Conservation (phyloP, 2,888 invertebrate genomes). For the Ophioninae sp. region DNA sequence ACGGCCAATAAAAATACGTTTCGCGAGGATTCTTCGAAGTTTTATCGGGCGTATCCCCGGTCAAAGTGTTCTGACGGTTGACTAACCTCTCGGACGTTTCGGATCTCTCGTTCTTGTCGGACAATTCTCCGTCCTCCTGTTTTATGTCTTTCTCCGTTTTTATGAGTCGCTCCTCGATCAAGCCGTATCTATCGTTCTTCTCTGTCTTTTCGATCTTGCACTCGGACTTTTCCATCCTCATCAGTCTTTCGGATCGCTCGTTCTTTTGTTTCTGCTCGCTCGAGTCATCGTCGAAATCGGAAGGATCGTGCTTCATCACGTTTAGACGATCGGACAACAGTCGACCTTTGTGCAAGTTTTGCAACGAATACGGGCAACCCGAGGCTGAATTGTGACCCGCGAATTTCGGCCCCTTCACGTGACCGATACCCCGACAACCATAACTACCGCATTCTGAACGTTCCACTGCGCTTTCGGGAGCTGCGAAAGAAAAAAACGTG, state of each 20-base stretch:
- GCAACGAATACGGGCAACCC: slow-evolving; percentile 89
- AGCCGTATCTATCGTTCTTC: slow-evolving; percentile 55
- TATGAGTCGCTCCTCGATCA: slow-evolving; percentile 71
- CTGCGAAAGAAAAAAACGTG: slow-evolving; percentile 78
- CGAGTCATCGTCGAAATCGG: slow-evolving; percentile 76
- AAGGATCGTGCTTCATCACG: slow-evolving; percentile 79
- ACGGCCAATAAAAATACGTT: no score
- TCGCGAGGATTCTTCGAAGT: no score
- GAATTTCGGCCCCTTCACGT: slow-evolving; percentile 89
- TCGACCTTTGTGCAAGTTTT: slow-evolving; percentile 82
- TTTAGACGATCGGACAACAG: slow-evolving; percentile 82
- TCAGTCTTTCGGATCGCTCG: slow-evolving; percentile 75
- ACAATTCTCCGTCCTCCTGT: slow-evolving; percentile 76
- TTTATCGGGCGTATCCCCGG: no score
- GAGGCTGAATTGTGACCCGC: slow-evolving; percentile 88
- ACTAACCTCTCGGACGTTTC: slow-evolving; percentile 75
- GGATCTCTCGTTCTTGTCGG: slow-evolving; percentile 74
- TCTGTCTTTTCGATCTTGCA: slow-evolving; percentile 64
- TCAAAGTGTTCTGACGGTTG: not conserved
- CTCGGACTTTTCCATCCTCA: slow-evolving; percentile 72
- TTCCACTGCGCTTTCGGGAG: slow-evolving; percentile 85
- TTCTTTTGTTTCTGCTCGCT: slow-evolving; percentile 70
- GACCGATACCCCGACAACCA: slow-evolving; percentile 95
- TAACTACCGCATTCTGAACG: slow-evolving; percentile 89
- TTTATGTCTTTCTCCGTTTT: slow-evolving; percentile 76